These are phyloP conservation scores for Heteromormyrus szaboi DNA, from an alignment of 2,797 vertebrate species.

Conservation along the genomic window DNA sequence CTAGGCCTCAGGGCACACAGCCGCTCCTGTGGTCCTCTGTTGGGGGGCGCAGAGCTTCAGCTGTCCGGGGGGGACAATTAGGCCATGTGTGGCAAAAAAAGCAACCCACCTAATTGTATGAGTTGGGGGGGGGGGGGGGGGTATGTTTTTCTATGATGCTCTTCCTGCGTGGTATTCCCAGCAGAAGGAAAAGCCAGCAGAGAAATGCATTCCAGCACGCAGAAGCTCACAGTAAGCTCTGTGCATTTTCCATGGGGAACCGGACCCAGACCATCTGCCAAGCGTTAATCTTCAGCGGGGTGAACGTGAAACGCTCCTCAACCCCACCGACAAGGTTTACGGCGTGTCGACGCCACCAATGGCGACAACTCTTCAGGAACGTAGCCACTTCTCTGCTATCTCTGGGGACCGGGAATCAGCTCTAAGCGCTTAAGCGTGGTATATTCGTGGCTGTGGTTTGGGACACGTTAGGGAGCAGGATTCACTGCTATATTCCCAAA, in stretches of 20 bases:
- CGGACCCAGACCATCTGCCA: background rate
- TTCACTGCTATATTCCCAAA: background rate
- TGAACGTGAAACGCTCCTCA: no score
- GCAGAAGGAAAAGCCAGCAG: background rate
- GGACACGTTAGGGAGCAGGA: background rate
- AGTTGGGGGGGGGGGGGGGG: background rate
- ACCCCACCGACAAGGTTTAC: background rate
- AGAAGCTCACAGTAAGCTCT: background rate
- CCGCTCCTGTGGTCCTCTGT: background rate
- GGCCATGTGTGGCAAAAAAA: background rate
- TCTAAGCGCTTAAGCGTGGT: background rate
- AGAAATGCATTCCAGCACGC: background rate
- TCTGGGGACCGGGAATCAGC: background rate
- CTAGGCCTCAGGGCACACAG: background rate
- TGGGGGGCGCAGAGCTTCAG: background rate
- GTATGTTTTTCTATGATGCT: background rate
- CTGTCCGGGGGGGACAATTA: background rate
- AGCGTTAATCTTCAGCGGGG: background rate
- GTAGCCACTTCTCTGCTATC: no score
- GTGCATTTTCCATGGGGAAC: background rate
- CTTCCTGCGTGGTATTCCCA: background rate
- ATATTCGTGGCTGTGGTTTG: background rate
- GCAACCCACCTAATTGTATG: background rate
- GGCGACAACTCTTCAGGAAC: background rate
- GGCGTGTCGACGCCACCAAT: background rate